Percentiles rank a stretch among this genome's conserved stretches.
Evolutionary conservation across 2,797 vertebrate genomes (phyloP).

Genomic region (Podarcis siculus): DNA sequence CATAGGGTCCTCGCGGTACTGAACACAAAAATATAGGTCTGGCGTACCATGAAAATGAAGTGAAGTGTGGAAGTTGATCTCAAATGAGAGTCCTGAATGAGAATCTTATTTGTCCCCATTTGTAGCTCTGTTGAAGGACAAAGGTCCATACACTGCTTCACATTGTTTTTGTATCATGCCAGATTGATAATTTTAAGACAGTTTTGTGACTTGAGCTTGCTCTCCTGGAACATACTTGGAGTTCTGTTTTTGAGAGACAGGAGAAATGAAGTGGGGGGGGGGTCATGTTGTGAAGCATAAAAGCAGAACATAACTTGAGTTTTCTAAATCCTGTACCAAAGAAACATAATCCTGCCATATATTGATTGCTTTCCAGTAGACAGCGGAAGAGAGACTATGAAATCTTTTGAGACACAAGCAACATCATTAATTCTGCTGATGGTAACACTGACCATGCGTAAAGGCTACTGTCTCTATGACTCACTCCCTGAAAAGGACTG

Average conservation of each 20-base stretch:
- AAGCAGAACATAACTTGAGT: not conserved
- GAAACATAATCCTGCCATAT: slow-evolving; percentile 22
- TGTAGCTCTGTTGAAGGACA: not conserved
- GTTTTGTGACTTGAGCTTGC: not conserved
- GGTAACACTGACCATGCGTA: not conserved
- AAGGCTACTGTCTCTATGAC: not conserved
- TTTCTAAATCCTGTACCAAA: slow-evolving; percentile 12
- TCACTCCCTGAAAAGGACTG: not conserved
- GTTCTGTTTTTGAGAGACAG: not conserved
- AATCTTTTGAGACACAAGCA: slow-evolving; percentile 1
- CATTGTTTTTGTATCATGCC: not conserved
- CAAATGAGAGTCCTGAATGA: too few species aligned
- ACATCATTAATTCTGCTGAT: not conserved
- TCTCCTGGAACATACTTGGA: not conserved
- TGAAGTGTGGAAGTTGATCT: too few species aligned
- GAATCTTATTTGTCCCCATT: too few species aligned
- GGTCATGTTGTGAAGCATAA: not conserved
- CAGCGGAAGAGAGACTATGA: not conserved
- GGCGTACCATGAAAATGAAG: too few species aligned
- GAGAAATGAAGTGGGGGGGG: not conserved
- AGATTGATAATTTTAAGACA: not conserved
- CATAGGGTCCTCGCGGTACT: too few species aligned
- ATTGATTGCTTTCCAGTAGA: not conserved
- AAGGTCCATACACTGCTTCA: not conserved
- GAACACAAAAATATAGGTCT: too few species aligned